A percentile compares a stretch with the other conserved stretches of the same genome.
Conservation (phyloP, 2,888 invertebrate genomes). For the Notodonta ziczac region DNA sequence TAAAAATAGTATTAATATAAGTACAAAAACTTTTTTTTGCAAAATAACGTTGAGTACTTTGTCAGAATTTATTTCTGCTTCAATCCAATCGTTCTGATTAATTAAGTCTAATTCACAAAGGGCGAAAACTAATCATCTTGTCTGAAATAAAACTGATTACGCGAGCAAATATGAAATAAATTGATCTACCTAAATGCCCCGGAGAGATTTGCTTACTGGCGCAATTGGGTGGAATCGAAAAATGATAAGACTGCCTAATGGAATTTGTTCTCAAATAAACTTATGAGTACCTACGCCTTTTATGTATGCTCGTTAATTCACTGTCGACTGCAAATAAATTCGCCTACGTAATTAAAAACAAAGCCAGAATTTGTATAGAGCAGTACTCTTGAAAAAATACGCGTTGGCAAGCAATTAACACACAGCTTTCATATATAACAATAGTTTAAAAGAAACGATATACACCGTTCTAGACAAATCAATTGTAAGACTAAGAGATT, state of each 20-base stretch:
- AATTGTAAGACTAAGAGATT: too few relatives aligned
- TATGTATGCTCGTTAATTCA: neutral
- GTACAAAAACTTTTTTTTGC: neutral
- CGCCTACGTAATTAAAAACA: constrained; percentile 3
- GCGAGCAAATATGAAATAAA: constrained; percentile 39
- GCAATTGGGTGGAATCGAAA: constrained; percentile 39
- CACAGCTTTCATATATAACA: too few relatives aligned
- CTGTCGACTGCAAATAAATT: constrained; percentile 7
- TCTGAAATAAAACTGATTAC: constrained; percentile 25
- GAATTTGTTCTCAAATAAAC: constrained; percentile 18
- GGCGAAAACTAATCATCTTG: constrained; percentile 18
- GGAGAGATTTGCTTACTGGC: constrained; percentile 34
- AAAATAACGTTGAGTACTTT: neutral
- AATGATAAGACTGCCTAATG: constrained; percentile 33
- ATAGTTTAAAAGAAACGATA: too few relatives aligned
- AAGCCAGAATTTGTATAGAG: too few relatives aligned
- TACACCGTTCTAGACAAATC: too few relatives aligned
- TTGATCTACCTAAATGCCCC: constrained; percentile 39
- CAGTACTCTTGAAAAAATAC: too few relatives aligned
- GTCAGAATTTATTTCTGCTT: neutral
- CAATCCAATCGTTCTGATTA: neutral
- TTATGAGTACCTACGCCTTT: constrained; percentile 9
- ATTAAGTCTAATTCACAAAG: constrained; percentile 7
- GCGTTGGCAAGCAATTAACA: too few relatives aligned
- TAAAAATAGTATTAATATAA: too few relatives aligned